These are phyloP conservation scores for Heliconius aoede DNA, from an alignment of 2,888 invertebrate species.

Conservation along the genomic window DNA sequence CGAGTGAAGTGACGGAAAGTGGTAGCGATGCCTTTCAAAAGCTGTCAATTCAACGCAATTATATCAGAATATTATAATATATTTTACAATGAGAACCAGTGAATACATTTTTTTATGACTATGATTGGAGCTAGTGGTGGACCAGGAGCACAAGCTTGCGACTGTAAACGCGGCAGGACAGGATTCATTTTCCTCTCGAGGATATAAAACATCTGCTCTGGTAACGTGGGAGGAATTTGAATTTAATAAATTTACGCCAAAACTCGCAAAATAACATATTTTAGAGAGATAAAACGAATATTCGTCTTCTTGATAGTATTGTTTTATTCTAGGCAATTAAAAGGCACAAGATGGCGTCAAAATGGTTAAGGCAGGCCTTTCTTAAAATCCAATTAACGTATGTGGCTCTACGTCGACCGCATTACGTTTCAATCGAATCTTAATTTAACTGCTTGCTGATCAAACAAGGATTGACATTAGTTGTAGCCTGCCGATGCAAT, in stretches of 20 bases:
- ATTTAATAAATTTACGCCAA: too few relatives aligned
- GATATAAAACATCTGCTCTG: too few relatives aligned
- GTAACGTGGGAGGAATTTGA: too few relatives aligned
- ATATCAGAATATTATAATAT: conserved; percentile 8
- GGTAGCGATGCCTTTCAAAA: conserved; percentile 24
- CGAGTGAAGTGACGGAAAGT: conserved; percentile 24
- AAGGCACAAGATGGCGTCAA: neutral
- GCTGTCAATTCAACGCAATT: conserved; percentile 1
- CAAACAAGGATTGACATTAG: conserved; percentile 33
- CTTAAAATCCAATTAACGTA: conserved; percentile 36
- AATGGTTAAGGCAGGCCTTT: conserved; percentile 15
- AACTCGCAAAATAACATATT: too few relatives aligned
- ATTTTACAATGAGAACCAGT: neutral
- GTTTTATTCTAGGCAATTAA: neutral
- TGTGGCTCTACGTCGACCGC: conserved; percentile 26
- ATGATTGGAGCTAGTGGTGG: too few relatives aligned
- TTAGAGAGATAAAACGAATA: too few relatives aligned
- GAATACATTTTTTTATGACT: neutral
- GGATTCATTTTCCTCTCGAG: too few relatives aligned
- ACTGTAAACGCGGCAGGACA: too few relatives aligned
- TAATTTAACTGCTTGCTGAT: conserved; percentile 38
- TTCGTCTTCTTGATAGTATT: neutral
- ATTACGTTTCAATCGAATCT: conserved; percentile 37
- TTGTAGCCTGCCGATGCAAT: conserved; percentile 26
- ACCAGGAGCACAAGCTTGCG: too few relatives aligned